Evolutionary conservation across 2,888 invertebrate species (phyloP).

Genomic region (Catonia carolina): DNA sequence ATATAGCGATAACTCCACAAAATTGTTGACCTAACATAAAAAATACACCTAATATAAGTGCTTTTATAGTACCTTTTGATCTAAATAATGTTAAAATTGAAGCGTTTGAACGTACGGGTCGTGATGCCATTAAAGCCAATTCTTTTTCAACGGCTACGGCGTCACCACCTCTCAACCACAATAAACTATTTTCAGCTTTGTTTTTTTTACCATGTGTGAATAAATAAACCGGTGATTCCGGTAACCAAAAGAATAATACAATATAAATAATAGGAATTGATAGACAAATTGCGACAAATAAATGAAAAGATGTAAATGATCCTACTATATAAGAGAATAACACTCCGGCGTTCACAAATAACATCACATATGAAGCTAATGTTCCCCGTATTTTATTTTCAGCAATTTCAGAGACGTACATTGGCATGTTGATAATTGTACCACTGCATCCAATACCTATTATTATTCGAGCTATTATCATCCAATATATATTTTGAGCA

Average conservation of each 20-base stretch:
- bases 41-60: constrained; percentile 41
- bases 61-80: constrained; percentile 41
- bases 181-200: constrained; percentile 43
- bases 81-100: constrained; percentile 39
- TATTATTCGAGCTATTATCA: constrained; percentile 50
- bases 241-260: constrained; percentile 47
- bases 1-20: constrained; percentile 44
- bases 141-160: constrained; percentile 30
- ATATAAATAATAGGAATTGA: constrained; percentile 46
- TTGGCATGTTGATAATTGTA: constrained; percentile 50
- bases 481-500: constrained; percentile 43
- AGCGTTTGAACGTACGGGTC: constrained; percentile 23
- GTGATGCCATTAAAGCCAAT: constrained; percentile 25
- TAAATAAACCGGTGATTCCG: constrained; percentile 54
- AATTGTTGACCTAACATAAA: constrained; percentile 44
- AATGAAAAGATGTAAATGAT: constrained; percentile 45
- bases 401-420: constrained; percentile 58
- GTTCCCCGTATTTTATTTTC: constrained; percentile 49
- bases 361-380: constrained; percentile 52
- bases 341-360: constrained; percentile 48
- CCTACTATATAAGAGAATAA: constrained; percentile 48
- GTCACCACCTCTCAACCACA: constrained; percentile 36
- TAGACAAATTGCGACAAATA: constrained; percentile 48
- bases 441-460: constrained; percentile 53
- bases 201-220: constrained; percentile 43